Conservation (phyloP, 1,140 invertebrate genomes). For the Glossosoma conforme region DNA sequence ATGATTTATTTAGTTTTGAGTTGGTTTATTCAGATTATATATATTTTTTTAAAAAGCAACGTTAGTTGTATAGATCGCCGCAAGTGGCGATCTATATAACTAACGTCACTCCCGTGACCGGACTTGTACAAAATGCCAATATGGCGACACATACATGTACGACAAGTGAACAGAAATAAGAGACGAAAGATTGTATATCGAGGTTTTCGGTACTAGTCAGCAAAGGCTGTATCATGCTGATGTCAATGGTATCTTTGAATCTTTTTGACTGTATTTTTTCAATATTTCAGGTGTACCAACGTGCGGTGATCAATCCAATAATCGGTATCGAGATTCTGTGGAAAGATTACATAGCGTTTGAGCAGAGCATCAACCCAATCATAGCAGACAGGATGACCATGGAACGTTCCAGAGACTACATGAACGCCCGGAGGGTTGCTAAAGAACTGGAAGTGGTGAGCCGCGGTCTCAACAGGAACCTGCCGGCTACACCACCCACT, state of each 20-base stretch:
- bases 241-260: background rate
- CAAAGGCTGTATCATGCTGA: no score
- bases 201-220: no score
- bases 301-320: constrained; percentile 95
- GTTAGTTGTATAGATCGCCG: no score
- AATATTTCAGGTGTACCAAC: constrained; percentile 83
- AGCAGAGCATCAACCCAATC: constrained; percentile 94
- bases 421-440: constrained; percentile 94
- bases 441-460: constrained; percentile 96
- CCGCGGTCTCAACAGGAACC: constrained; percentile 88
- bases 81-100: no score
- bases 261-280: background rate
- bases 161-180: no score
- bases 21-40: no score
- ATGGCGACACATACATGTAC: no score
- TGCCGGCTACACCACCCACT: constrained; percentile 89
- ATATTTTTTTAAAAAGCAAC: background rate
- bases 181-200: no score
- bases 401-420: constrained; percentile 90
- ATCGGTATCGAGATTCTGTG: constrained; percentile 95
- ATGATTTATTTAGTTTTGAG: no score
- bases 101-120: no score
- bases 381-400: constrained; percentile 90
- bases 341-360: constrained; percentile 96
- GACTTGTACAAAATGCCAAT: no score